Base-by-base conservation (phyloP, 2,888 invertebrate species). In the Pristionchus exspectatus region DNA sequence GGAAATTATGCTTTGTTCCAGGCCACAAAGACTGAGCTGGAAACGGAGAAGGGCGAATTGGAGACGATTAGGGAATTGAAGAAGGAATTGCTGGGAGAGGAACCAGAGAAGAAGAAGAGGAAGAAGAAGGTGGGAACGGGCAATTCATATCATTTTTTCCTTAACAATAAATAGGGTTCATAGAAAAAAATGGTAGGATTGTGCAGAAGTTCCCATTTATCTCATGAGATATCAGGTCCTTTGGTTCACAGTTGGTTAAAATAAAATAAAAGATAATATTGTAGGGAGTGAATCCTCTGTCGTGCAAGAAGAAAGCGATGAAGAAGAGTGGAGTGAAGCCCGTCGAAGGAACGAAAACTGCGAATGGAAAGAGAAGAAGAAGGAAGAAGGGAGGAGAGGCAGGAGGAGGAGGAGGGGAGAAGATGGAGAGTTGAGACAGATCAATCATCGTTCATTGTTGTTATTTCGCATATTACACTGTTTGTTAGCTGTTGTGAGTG, bases 11-110 rank as follows among this genome's bases (percentile, higher is more conserved):
- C 3, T 30, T 33, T 2, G 14, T n/a, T 86, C 2, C 9, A 88
- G 87, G 87, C 87, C 7, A 88, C 87, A 10, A 88, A 88, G 54
- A 56, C 12, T 16, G 74, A 38, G 21, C 9, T 88, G 74, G 74
- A 74, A 30, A 74, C n/a, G 56, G 24, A 50, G 7, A n/a, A 33
- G 59, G 44, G 56, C 14, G 89, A 89, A 27, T 33, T 89, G 56
- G 89, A 89, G n/a, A 54, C 81, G n/a, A 81, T 89, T 38, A 59
- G 27, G 18, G 81, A 89, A 24, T 50, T 89, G 81, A 89, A 89
- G 89, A 89, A 89, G 89, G 54, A 81, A 14, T 21, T 89, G 30
- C 24, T 89, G 44, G 89, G 89, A 89, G 89, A 89, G 21, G 83
- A 56, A 63, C 27, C 44, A 14, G 44, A n/a, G n/a, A 89, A 89